Conservation (phyloP, 2,888 invertebrate genomes). For the Rotaria socialis region DNA sequence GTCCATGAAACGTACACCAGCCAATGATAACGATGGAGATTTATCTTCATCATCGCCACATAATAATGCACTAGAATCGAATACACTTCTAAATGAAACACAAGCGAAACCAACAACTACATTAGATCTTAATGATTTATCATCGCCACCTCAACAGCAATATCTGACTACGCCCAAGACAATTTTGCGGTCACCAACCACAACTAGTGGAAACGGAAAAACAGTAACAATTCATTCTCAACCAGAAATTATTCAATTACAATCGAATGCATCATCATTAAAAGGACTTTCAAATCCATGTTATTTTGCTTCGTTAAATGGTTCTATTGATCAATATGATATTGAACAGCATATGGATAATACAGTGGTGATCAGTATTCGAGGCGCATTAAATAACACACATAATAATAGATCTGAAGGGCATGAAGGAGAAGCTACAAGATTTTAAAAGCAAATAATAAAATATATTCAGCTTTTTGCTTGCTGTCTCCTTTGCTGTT, state of each 20-base stretch:
- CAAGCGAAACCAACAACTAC: not conserved
- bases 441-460: not conserved
- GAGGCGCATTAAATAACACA: not conserved
- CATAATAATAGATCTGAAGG: not conserved
- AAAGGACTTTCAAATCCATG: slow-evolving; percentile 32
- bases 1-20: not conserved
- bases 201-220: not conserved
- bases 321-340: not conserved
- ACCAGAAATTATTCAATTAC: slow-evolving; percentile 24
- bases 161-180: not conserved
- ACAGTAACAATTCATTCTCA: slow-evolving; percentile 1
- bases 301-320: slow-evolving; percentile 17
- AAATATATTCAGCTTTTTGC: too few species aligned
- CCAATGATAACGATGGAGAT: not conserved
- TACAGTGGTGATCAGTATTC: slow-evolving; percentile 27
- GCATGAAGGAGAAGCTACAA: not conserved
- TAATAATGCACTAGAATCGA: not conserved
- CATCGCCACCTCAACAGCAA: not conserved
- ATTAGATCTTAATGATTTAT: not conserved
- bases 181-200: not conserved
- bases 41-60: not conserved
- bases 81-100: not conserved
- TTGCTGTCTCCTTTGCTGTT: not conserved
- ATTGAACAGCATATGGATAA: slow-evolving; percentile 32
- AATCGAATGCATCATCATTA: not conserved